Conservation (phyloP, 1,140 invertebrate species). For the Pygmarrhopalites habei region DNA sequence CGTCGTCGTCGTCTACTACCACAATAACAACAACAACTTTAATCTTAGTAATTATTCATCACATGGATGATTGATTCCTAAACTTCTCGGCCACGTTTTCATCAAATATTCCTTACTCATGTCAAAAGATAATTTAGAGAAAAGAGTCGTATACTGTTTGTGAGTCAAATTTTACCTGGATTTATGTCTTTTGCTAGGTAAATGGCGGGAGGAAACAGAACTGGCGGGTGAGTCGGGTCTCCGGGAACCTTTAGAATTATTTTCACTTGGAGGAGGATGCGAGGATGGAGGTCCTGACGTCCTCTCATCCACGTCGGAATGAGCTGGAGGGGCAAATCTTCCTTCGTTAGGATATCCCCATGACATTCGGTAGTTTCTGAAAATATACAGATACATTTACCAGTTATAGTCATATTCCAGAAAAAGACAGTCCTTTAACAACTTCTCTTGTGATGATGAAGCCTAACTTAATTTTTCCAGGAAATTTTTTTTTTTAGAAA, state of each 20-base stretch:
- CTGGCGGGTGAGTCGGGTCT: conserved; percentile 36
- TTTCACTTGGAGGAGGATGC: conserved; percentile 28
- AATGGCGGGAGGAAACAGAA: conserved; percentile 36
- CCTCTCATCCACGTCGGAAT: conserved; percentile 36
- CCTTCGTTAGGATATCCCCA: conserved; percentile 36
- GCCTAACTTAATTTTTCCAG: background rate
- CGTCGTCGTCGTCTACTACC: too few relatives aligned
- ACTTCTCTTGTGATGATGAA: background rate
- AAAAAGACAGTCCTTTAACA: too few relatives aligned
- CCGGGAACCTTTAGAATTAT: conserved; percentile 27
- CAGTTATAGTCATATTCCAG: too few relatives aligned
- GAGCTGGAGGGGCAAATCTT: conserved; percentile 35
- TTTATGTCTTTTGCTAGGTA: conserved; percentile 36
- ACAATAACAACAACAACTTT: too few relatives aligned
- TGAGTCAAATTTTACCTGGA: too few relatives aligned
- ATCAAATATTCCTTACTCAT: too few relatives aligned
- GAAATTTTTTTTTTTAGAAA: background rate
- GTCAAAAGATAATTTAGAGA: too few relatives aligned
- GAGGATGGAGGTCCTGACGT: conserved; percentile 21
- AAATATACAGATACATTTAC: background rate
- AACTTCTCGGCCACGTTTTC: too few relatives aligned
- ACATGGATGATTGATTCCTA: too few relatives aligned
- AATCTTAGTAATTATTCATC: too few relatives aligned
- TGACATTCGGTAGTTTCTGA: conserved; percentile 28
- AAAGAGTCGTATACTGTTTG: too few relatives aligned